phyloP scores from a whole-genome alignment of 1,140 invertebrate genomes.

The Mercenaria mercenaria region DNA sequence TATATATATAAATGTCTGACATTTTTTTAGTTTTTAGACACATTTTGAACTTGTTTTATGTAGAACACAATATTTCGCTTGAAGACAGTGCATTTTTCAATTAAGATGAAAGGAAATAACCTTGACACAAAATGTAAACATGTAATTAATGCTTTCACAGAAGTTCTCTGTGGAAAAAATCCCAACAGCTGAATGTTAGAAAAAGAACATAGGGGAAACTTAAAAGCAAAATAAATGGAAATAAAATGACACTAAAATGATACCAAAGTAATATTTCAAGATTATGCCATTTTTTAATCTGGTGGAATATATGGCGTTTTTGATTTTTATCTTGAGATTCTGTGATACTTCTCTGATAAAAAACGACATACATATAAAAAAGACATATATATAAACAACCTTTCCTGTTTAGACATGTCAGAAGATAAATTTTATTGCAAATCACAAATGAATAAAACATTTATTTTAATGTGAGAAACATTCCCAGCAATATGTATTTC shows the following conservation, averaged over 20 bases:
- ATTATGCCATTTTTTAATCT: not conserved
- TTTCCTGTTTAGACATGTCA: slow-evolving; percentile 6
- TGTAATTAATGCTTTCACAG: not conserved
- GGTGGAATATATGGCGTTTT: not conserved
- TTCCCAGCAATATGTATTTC: not conserved
- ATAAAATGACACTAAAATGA: not conserved
- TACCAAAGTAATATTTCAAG: not conserved
- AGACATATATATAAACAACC: not conserved
- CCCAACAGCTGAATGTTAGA: too few relatives aligned
- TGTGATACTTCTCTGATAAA: not conserved
- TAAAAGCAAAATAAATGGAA: not conserved
- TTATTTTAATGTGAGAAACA: not conserved
- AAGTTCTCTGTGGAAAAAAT: too few relatives aligned
- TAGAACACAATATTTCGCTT: not conserved
- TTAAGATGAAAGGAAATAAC: not conserved
- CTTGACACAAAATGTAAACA: not conserved
- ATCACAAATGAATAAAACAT: not conserved
- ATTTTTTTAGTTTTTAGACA: too few relatives aligned
- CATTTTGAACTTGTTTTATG: not conserved
- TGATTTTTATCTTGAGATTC: not conserved
- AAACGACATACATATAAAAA: not conserved
- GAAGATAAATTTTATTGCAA: slow-evolving; percentile 11
- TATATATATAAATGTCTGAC: too few relatives aligned
- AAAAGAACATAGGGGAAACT: not conserved
- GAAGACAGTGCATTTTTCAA: not conserved